These are phyloP conservation scores for Chaenocephalus aceratus DNA, from an alignment of 2,113 vertebrate genomes.

Conservation along the genomic window DNA sequence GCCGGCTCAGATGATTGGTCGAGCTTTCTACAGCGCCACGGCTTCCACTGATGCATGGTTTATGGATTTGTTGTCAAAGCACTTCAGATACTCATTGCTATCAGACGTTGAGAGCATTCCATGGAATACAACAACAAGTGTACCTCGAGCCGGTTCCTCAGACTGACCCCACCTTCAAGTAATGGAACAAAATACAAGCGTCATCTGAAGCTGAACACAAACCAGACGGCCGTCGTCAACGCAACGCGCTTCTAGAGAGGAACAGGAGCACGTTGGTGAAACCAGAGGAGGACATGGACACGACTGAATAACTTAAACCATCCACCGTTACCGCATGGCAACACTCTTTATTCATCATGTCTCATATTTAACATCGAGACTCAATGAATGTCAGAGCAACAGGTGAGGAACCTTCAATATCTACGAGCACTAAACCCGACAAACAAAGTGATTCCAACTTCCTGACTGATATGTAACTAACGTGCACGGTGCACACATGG, in stretches of 20 bases:
- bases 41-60: too few relatives aligned
- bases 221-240: neutral
- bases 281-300: neutral
- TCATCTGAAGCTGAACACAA: neutral
- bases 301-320: conserved; percentile 9
- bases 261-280: neutral
- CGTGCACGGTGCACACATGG: too few relatives aligned
- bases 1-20: too few relatives aligned
- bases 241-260: neutral
- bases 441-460: neutral
- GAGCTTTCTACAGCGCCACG: too few relatives aligned
- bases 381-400: conserved; percentile 34
- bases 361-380: conserved; percentile 22
- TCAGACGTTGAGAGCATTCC: too few relatives aligned
- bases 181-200: neutral
- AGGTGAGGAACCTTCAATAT: conserved; percentile 24
- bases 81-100: too few relatives aligned
- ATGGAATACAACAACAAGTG: too few relatives aligned
- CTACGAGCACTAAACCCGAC: neutral
- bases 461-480: too few relatives aligned
- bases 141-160: too few relatives aligned
- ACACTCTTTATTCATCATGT: conserved; percentile 17
- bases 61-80: too few relatives aligned
- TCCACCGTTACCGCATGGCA: neutral
- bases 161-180: too few relatives aligned